Conservation (phyloP, 2,888 invertebrate species). For the Hyles lineata region DNA sequence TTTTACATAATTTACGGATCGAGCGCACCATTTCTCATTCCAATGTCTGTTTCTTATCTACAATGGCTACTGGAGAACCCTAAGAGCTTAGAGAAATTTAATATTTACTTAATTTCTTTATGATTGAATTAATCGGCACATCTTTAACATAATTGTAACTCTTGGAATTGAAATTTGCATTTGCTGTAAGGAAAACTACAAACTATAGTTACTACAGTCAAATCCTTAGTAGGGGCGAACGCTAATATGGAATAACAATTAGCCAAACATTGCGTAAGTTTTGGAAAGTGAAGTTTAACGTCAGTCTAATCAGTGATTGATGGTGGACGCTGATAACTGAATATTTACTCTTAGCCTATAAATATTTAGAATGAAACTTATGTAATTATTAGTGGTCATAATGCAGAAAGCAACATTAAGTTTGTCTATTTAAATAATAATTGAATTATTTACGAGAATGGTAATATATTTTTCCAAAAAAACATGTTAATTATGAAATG, state of each 20-base stretch:
- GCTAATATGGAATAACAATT: background rate
- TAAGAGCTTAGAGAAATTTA: too few relatives aligned
- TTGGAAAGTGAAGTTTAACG: conserved; percentile 21
- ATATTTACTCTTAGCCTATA: conserved; percentile 16
- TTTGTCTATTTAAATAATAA: too few relatives aligned
- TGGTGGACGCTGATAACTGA: conserved; percentile 7
- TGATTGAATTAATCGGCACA: background rate
- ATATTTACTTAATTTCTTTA: too few relatives aligned
- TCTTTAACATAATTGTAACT: background rate
- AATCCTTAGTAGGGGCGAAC: background rate
- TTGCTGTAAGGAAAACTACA: background rate
- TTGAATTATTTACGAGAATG: too few relatives aligned
- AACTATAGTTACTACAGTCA: background rate
- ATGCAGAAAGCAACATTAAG: conserved; percentile 1
- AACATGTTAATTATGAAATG: background rate
- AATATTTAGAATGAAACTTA: conserved; percentile 8
- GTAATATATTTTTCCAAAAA: background rate
- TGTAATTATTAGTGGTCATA: background rate
- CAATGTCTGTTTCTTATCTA: too few relatives aligned
- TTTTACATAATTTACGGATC: too few relatives aligned
- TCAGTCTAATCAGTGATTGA: conserved; percentile 18
- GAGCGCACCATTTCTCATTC: too few relatives aligned
- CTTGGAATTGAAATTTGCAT: too few relatives aligned
- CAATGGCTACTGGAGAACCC: too few relatives aligned
- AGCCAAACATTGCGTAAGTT: conserved; percentile 12